phyloP scores from a whole-genome alignment of 2,797 vertebrate species.

The Chloroceryle inda region DNA sequence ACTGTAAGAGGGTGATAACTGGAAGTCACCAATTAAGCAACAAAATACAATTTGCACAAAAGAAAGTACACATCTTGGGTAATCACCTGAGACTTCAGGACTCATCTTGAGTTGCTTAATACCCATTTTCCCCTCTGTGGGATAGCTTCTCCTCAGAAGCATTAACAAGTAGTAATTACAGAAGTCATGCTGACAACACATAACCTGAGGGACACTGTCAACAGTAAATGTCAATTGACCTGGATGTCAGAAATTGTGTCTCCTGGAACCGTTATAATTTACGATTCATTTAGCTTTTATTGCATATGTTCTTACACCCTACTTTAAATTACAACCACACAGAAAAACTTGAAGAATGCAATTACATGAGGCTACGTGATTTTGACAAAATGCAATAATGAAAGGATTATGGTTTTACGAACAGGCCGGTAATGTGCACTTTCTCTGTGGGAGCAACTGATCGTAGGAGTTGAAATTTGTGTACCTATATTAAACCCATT shows the following conservation, averaged over 20 bases:
- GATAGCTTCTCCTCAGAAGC: slow-evolving; percentile 8
- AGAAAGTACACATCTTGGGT: neutral
- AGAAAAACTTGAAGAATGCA: neutral
- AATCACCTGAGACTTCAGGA: neutral
- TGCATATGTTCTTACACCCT: neutral
- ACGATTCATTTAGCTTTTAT: neutral
- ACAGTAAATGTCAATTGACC: neutral
- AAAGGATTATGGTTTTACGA: neutral
- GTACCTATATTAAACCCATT: fast-evolving
- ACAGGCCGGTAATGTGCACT: fast-evolving
- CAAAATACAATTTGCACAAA: neutral
- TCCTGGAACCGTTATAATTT: neutral
- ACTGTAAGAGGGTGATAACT: neutral
- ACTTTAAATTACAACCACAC: neutral
- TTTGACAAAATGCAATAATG: neutral
- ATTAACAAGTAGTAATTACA: neutral
- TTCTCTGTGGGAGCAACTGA: neutral
- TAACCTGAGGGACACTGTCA: neutral
- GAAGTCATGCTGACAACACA: neutral
- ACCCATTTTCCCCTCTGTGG: slow-evolving; percentile 16
- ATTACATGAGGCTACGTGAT: neutral
- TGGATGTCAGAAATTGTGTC: neutral
- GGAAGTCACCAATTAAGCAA: neutral
- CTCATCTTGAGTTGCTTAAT: neutral
- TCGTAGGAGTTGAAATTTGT: neutral